Base-by-base conservation (phyloP, 1,140 invertebrate species). In the Spodoptera litura region DNA sequence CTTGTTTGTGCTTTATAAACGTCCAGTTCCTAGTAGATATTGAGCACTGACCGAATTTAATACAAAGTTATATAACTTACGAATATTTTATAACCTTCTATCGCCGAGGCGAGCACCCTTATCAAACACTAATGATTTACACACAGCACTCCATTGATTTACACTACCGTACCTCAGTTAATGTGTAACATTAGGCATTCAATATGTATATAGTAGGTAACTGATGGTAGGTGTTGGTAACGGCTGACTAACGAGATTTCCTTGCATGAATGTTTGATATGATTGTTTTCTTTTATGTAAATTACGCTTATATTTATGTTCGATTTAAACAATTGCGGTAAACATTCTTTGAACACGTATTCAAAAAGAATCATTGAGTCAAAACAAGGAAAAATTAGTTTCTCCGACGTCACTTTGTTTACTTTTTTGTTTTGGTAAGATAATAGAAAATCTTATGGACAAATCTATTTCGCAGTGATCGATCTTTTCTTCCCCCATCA, bases 221-320 rank as follows among this genome's bases (percentile, higher is more conserved):
- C 55, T 62, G 74, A 53, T 77, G 53, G 53, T 77, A 77, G 44
- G 49, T 35, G 56, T 70, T 72, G 15, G 66, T 81, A 80, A 81
- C 78, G 84, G 88, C 86, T 85, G 82, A 86, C 79, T 95, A 96
- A 96, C 95, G 95, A 96, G 95, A 95, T 96, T 95, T 94, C 90
- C 91, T 93, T 94, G 94, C 94, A 95, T 95, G 94, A 91, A 94
- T 91, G 85, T 90, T 78, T 88, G 82, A 81, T 84, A 83, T 79
- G 59, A 38, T 77, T 82, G 52, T 74, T 82, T 84, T 82, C 79
- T 79, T 85, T 84, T 80, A 70, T 81, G 80, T 81, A 75, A 56
- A 79, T 78, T 78, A 27, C 49, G 73, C 73, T 75, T 75, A 64
- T 11, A 53, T 51, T 59, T 59, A n/a, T 59, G 20, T 58, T 59